These are phyloP conservation scores for Gymnarchus niloticus DNA, from an alignment of 2,113 vertebrate genomes.

Conservation along the genomic window DNA sequence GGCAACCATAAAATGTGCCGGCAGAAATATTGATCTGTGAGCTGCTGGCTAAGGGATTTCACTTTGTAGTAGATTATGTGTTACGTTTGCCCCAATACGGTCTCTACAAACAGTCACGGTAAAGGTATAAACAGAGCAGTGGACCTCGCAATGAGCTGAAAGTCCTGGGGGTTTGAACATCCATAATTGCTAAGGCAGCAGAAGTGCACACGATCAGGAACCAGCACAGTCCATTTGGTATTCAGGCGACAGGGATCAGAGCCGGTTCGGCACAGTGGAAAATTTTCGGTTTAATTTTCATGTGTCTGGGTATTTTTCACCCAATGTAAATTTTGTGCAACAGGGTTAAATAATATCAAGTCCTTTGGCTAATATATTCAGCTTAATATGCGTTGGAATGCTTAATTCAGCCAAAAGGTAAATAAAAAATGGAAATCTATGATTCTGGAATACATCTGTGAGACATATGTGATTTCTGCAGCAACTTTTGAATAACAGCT, in stretches of 20 bases:
- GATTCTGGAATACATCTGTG: too few species aligned
- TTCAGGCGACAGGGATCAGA: not conserved
- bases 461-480: not conserved
- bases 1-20: not conserved
- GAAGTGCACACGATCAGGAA: not conserved
- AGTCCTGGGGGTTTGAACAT: not conserved
- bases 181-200: not conserved
- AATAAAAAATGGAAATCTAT: too few species aligned
- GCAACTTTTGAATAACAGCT: not conserved
- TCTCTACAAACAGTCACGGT: not conserved
- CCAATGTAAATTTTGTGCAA: not conserved
- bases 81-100: not conserved
- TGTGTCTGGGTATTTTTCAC: not conserved
- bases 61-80: not conserved
- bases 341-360: too few species aligned
- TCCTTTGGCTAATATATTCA: not conserved
- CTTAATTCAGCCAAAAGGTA: not conserved
- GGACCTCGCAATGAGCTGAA: not conserved
- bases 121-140: not conserved
- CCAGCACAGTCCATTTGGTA: not conserved
- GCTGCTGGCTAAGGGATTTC: not conserved
- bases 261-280: not conserved
- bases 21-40: not conserved
- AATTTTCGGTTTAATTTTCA: not conserved
- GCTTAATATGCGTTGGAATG: not conserved